Evolutionary conservation across 2,113 vertebrate genomes (phyloP).

Genomic region (Oncorhynchus kisutch): DNA sequence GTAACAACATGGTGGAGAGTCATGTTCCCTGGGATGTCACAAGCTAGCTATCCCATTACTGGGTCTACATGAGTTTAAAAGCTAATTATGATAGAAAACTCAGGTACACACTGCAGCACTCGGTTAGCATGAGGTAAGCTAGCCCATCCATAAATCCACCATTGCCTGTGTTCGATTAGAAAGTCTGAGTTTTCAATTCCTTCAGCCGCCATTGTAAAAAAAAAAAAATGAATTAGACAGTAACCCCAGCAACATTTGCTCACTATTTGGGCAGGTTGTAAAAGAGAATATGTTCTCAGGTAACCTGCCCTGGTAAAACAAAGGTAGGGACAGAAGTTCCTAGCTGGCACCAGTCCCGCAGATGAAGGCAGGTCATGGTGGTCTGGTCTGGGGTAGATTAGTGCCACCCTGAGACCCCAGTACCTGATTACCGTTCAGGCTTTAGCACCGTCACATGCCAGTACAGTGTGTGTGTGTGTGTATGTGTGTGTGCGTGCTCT

Average conservation of each 20-base stretch:
- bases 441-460: not conserved
- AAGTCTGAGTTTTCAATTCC: not conserved
- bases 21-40: too few species aligned
- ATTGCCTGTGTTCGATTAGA: not conserved
- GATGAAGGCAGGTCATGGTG: not conserved
- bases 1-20: too few species aligned
- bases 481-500: not conserved
- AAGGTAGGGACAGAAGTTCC: too few species aligned
- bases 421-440: not conserved
- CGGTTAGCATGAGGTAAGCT: not conserved
- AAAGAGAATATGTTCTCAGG: not conserved
- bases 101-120: not conserved
- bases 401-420: not conserved
- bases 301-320: too few species aligned
- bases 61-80: not conserved
- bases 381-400: not conserved
- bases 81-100: not conserved
- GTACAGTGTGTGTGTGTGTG: constrained; percentile 5
- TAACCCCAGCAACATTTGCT: not conserved
- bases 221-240: not conserved
- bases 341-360: too few species aligned
- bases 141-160: not conserved
- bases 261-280: not conserved
- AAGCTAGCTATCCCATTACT: too few species aligned
- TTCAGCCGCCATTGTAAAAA: not conserved